Conservation (phyloP, 2,113 vertebrate species). For the Gambusia holbrooki region DNA sequence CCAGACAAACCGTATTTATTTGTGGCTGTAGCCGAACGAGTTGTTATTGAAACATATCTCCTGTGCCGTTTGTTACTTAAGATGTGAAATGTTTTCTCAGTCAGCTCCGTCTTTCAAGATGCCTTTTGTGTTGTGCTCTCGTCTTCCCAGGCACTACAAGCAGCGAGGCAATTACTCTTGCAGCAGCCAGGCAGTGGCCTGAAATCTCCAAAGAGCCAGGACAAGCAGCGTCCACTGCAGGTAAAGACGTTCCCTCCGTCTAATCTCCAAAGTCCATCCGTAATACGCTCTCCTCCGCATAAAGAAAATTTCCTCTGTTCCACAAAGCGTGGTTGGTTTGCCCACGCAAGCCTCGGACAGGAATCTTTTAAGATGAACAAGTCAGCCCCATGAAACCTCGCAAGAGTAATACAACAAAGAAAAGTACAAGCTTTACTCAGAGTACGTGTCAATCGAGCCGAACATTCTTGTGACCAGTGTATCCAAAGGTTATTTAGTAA, state of each 20-base stretch:
- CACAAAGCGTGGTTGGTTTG: conserved; percentile 81
- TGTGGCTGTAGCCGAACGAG: conserved; percentile 81
- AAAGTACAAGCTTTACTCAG: conserved; percentile 12
- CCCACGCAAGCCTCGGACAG: conserved; percentile 70
- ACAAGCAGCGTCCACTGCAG: conserved; percentile 99
- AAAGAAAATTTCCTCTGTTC: conserved; percentile 81
- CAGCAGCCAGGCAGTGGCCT: conserved; percentile 98
- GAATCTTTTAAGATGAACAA: conserved; percentile 69
- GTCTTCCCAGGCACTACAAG: conserved; percentile 92
- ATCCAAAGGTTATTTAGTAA: conserved; percentile 5
- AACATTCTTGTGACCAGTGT: background rate
- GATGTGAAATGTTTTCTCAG: conserved; percentile 58
- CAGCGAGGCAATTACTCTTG: conserved; percentile 98
- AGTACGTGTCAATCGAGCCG: background rate
- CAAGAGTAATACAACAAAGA: conserved; percentile 33
- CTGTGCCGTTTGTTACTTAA: conserved; percentile 6
- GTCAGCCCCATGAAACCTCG: conserved; percentile 38
- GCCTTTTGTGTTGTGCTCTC: conserved; percentile 58
- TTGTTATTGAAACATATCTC: conserved; percentile 79
- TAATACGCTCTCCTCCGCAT: conserved; percentile 73
- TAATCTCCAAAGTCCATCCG: conserved; percentile 82
- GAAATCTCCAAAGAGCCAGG: conserved; percentile 98
- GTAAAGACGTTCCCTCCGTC: conserved; percentile 83
- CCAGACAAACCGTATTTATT: conserved; percentile 90
- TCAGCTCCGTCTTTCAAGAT: conserved; percentile 39